Percentiles rank a stretch among this genome's conserved stretches.
phyloP scores from a whole-genome alignment of 2,888 invertebrate species.

The Zaprionus bogoriensis region DNA sequence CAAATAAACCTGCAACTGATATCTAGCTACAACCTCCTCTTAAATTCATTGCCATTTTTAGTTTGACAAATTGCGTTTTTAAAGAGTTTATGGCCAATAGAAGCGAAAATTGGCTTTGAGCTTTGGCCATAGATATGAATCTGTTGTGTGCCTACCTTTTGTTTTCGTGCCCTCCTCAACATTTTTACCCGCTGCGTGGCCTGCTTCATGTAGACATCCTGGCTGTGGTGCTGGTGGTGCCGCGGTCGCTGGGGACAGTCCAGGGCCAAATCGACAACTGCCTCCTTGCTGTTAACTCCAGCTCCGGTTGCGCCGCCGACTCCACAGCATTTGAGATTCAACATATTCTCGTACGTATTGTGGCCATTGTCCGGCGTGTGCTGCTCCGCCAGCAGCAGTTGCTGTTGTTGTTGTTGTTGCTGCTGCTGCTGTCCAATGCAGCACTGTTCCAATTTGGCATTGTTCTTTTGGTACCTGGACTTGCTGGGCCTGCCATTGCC shows the following conservation, averaged over 20 bases:
- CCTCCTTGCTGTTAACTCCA: constrained; percentile 49
- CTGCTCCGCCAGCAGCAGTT: constrained; percentile 46
- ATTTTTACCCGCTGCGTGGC: constrained; percentile 82
- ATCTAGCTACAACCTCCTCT: not conserved
- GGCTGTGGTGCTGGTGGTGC: constrained; percentile 46
- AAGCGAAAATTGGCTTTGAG: not conserved
- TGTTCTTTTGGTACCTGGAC: constrained; percentile 68
- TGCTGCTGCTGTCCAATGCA: constrained; percentile 45
- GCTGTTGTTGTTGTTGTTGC: constrained; percentile 25
- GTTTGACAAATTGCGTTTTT: not conserved
- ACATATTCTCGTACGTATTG: constrained; percentile 81
- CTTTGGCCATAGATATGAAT: not conserved
- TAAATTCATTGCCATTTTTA: not conserved
- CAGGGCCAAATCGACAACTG: constrained; percentile 36
- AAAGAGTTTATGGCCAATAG: not conserved
- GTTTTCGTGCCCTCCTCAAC: constrained; percentile 82
- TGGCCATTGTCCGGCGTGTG: constrained; percentile 71
- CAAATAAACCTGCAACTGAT: too few species aligned
- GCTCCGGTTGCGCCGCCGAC: too few species aligned
- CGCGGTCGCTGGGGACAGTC: constrained; percentile 45
- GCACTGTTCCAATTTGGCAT: constrained; percentile 69
- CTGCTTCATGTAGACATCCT: constrained; percentile 81
- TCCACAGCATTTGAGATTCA: constrained; percentile 81
- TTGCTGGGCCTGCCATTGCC: constrained; percentile 42
- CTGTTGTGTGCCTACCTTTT: constrained; percentile 77